phyloP scores from a whole-genome alignment of 2,113 vertebrate genomes.

The Pontoporia blainvillei region DNA sequence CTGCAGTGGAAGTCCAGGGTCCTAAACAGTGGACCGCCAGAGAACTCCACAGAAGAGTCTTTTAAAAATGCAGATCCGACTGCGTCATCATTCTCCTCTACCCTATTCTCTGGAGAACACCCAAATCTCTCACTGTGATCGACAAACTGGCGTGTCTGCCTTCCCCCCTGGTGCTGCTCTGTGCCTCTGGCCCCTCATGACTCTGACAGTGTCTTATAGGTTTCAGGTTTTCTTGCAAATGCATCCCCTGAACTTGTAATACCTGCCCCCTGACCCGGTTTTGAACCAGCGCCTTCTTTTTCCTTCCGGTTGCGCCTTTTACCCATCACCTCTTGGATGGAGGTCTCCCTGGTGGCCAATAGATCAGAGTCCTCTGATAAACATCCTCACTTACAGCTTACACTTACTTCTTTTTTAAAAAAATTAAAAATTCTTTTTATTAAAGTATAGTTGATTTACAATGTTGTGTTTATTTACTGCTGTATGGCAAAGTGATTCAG shows the following conservation, averaged over 20 bases:
- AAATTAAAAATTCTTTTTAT: fast-evolving
- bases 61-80: background rate
- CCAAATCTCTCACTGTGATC: background rate
- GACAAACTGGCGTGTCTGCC: fast-evolving
- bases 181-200: background rate
- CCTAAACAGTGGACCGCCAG: too few species aligned
- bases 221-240: background rate
- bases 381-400: background rate
- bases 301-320: background rate
- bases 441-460: too few species aligned
- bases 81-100: background rate
- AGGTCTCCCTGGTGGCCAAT: background rate
- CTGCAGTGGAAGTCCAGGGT: too few species aligned
- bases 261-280: background rate
- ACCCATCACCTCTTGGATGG: background rate
- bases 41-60: background rate
- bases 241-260: background rate
- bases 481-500: too few species aligned
- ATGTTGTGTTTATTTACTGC: too few species aligned
- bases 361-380: background rate
- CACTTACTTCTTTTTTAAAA: background rate
- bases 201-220: background rate
- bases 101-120: background rate
- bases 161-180: background rate
- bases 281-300: background rate